Base-by-base conservation (phyloP, 1,140 invertebrate genomes). In the Heterodera schachtii region DNA sequence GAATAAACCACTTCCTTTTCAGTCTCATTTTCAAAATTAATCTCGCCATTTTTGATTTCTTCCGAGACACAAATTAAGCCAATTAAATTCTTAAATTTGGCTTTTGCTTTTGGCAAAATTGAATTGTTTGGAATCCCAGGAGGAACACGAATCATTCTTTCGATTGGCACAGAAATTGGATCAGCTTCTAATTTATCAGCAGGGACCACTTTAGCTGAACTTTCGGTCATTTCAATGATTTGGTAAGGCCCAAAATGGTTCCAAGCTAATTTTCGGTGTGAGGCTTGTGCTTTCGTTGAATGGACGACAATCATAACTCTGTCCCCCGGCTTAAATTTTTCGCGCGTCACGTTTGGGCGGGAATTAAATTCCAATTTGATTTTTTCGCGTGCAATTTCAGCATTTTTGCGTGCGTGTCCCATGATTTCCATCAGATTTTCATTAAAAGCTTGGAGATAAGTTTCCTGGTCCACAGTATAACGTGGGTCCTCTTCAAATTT, bases 351-450 rank as follows among this genome's bases (percentile, higher is more conserved):
- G 9, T 46, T 76, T 0, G 3, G 3, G 13, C 16, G 43, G 11
- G 9, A 9, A 21, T 76, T 9, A 31, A 47, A 76, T 47, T 60
- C 43, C 8, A 43, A 5, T 16, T 57, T 75, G 19, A 5, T 76
- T 2, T 21, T 11, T 57, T 76, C 52, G 13, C 75, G 43, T 19
- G 75, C 52, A 3, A 49, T 49, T 76, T 76, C 75, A 4, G 46
- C 43, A 60, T 76, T 76, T 60, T 21, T 67, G 0, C 46, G 3
- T 3, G 75, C 75, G 4, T 76, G 11, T 75, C 57, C 74, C 57
- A 76, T 57, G 13, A 76, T 49, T 66, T 41, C 52, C 2, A 11
- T 13, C 64, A 76, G 41, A 57, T 76, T 76, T 76, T 76, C 75
- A 6, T 52, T 16, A 31, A 76, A 76, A 21, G 41, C 31, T 21